These are phyloP conservation scores for Candidula unifasciata DNA, from an alignment of 2,888 invertebrate genomes.

Conservation along the genomic window DNA sequence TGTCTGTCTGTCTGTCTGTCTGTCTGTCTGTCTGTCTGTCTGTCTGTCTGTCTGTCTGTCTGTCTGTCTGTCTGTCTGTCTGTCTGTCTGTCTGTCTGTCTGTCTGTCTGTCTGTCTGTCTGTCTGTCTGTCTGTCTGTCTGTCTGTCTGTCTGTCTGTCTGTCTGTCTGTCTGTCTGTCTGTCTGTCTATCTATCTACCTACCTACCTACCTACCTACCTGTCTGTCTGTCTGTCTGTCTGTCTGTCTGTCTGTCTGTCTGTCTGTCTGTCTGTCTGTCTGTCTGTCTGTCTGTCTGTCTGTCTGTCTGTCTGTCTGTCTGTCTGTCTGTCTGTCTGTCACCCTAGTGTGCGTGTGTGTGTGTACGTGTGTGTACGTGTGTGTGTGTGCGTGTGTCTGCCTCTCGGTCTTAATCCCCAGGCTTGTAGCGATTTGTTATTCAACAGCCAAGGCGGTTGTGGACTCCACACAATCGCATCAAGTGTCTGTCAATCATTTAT, in stretches of 20 bases:
- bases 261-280: background rate
- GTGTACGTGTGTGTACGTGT: too few species aligned
- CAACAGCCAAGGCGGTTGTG: too few species aligned
- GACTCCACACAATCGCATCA: too few species aligned
- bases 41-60: background rate
- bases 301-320: conserved; percentile 31
- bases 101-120: background rate
- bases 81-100: background rate
- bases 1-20: background rate
- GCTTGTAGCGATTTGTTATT: too few species aligned
- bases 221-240: too few species aligned
- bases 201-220: too few species aligned
- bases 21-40: background rate
- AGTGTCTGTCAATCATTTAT: too few species aligned
- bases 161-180: background rate
- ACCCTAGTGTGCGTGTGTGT: background rate
- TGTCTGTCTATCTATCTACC: background rate
- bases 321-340: conserved; percentile 30
- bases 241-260: background rate
- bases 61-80: conserved; percentile 2
- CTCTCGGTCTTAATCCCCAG: too few species aligned
- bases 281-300: background rate
- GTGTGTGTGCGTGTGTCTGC: too few species aligned
- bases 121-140: too few species aligned
- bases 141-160: too few species aligned